These are phyloP conservation scores for Elephantulus edwardii DNA, from an alignment of 2,113 vertebrate genomes.

Conservation along the genomic window DNA sequence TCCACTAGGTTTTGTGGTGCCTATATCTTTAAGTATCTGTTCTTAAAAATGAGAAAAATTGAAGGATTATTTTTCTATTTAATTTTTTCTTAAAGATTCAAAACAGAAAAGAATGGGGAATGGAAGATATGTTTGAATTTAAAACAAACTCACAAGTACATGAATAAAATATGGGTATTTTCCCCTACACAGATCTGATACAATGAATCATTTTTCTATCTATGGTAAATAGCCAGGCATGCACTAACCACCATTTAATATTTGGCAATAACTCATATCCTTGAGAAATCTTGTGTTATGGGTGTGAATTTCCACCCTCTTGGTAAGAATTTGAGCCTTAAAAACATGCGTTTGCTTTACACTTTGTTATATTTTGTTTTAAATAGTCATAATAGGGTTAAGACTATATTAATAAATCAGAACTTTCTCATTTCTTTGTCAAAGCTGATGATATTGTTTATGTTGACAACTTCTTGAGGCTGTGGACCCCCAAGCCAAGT, in stretches of 20 bases:
- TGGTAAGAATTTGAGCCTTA: neutral
- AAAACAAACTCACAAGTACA: slow-evolving; percentile 6
- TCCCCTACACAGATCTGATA: neutral
- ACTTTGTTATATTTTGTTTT: slow-evolving; percentile 41
- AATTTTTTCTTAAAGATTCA: neutral
- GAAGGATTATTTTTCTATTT: neutral
- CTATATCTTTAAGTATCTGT: neutral
- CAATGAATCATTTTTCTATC: neutral
- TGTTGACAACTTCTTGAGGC: slow-evolving; percentile 39
- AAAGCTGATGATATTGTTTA: slow-evolving; percentile 38
- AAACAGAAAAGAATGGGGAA: neutral
- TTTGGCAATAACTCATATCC: neutral
- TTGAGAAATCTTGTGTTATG: neutral
- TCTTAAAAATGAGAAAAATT: slow-evolving; percentile 23
- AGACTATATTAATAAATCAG: slow-evolving; percentile 23
- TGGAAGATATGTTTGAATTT: slow-evolving; percentile 20
- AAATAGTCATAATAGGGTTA: neutral
- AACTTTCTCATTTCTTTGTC: neutral
- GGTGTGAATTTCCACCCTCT: neutral
- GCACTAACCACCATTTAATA: neutral
- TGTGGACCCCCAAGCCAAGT: neutral
- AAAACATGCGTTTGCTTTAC: neutral
- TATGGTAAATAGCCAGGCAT: neutral
- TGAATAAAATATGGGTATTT: neutral
- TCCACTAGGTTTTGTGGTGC: neutral